Evolutionary conservation across 2,797 vertebrate species (phyloP).

Genomic region (Cyprinella venusta): DNA sequence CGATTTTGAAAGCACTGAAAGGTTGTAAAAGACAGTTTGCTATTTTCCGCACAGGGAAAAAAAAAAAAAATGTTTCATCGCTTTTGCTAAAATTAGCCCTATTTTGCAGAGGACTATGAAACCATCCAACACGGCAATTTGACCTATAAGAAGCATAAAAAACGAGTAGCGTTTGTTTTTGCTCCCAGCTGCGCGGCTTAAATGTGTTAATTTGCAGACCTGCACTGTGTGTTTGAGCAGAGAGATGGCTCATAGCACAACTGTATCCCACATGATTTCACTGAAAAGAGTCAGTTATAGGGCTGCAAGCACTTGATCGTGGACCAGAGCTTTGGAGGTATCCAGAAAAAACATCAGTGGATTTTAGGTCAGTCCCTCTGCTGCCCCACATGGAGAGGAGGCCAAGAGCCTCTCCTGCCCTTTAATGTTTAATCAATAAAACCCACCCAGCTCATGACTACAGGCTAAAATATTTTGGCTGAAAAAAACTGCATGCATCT

Average conservation of each 20-base stretch:
- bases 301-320: conserved; percentile 32
- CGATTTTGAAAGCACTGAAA: not conserved
- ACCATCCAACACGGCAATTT: conserved; percentile 15
- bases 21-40: conserved; percentile 2
- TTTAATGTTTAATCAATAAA: conserved; percentile 78
- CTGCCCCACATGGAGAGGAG: conserved; percentile 60
- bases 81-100: not conserved
- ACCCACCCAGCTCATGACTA: conserved; percentile 62
- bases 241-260: conserved; percentile 20
- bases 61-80: not conserved
- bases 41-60: not conserved
- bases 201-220: conserved; percentile 29
- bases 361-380: conserved; percentile 64
- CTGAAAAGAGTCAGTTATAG: conserved; percentile 38
- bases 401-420: conserved; percentile 64
- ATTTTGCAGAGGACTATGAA: conserved; percentile 9
- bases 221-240: conserved; percentile 18
- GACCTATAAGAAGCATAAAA: conserved; percentile 9
- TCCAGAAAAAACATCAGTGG: conserved; percentile 55
- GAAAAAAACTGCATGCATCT: conserved; percentile 66
- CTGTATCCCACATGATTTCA: conserved; percentile 32
- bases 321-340: conserved; percentile 58
- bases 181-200: conserved; percentile 23
- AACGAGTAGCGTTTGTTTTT: conserved; percentile 13
- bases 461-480: conserved; percentile 66